Base-by-base conservation (phyloP, 2,888 invertebrate species). In the Cryptops parisi region DNA sequence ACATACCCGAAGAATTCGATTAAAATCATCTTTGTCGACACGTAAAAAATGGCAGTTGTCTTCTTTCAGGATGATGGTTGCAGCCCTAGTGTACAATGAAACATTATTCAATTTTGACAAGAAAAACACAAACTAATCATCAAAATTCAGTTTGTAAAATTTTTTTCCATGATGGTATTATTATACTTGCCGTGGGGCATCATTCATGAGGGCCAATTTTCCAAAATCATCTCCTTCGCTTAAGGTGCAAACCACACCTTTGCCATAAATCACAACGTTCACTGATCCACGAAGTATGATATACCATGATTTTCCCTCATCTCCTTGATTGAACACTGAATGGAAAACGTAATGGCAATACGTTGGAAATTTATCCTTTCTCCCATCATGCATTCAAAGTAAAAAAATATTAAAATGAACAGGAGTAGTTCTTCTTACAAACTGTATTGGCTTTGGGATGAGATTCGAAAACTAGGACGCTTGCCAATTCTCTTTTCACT, bases 171-270 rank as follows among this genome's bases (percentile, higher is more conserved):
- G 4, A 24, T 22, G 41, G n/a, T 22, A 44, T 38, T 45, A 54
- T 27, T 45, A 33, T 26, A 26, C 25, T 57, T 58, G 81, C 82
- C 84, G 79, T 41, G 86, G 85, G 51, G 84, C 81, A 71, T 86
- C 84, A 69, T 86, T 87, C 62, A 87, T 82, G 60, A 87, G 74
- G 44, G 85, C 85, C 62, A 87, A 72, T 72, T 87, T 87, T 50
- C 87, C 87, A 69, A 87, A 87, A 70, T 87, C 87, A 70, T 87
- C 87, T 54, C 85, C 84, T 69, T 85, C 85, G 65, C 82, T 80
- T 39, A 87, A 72, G 43, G 81, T 81, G 60, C 83, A 84, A 33
- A 87, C 85, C 15, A 82, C 79, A 47, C 86, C 86, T 74, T 86
- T 86, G 57, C 84, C 85, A 67, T 83, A 81, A 60, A 86, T 85